Conservation (phyloP, 2,797 vertebrate genomes). For the Sebastes wilsoni region DNA sequence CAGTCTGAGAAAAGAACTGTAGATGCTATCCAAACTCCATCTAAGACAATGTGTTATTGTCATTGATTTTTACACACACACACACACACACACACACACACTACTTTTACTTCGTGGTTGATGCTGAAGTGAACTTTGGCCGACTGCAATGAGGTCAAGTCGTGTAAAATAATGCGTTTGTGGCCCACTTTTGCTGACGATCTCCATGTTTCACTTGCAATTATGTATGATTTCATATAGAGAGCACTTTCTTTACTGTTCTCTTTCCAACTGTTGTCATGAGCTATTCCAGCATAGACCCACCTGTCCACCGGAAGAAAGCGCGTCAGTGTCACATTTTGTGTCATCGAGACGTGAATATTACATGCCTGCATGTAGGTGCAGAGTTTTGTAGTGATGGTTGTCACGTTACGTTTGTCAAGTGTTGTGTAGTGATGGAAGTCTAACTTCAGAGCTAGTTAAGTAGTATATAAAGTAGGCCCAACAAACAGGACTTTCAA, state of each 20-base stretch:
- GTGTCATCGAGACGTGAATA: too few relatives aligned
- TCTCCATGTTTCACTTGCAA: conserved; percentile 13
- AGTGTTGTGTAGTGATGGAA: too few relatives aligned
- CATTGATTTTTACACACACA: conserved; percentile 51
- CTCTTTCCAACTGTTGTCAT: neutral
- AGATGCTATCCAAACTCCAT: conserved; percentile 55
- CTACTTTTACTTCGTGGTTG: conserved; percentile 44
- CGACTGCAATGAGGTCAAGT: conserved; percentile 48
- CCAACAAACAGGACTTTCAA: too few relatives aligned
- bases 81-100: conserved; percentile 33
- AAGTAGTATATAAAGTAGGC: too few relatives aligned
- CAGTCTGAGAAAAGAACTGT: conserved; percentile 63
- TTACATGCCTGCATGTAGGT: too few relatives aligned
- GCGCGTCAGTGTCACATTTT: too few relatives aligned
- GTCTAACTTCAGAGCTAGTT: too few relatives aligned
- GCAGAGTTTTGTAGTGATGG: too few relatives aligned
- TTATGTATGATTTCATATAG: conserved; percentile 23
- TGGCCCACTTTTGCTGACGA: conserved; percentile 33
- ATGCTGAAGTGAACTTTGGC: conserved; percentile 58
- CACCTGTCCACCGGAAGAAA: too few relatives aligned
- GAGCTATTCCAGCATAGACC: neutral
- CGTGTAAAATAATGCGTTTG: conserved; percentile 25
- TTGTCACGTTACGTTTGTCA: too few relatives aligned
- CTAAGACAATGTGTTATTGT: conserved; percentile 64
- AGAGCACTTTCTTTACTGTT: neutral